Conservation (phyloP, 2,888 invertebrate species). For the Hypena proboscidalis region DNA sequence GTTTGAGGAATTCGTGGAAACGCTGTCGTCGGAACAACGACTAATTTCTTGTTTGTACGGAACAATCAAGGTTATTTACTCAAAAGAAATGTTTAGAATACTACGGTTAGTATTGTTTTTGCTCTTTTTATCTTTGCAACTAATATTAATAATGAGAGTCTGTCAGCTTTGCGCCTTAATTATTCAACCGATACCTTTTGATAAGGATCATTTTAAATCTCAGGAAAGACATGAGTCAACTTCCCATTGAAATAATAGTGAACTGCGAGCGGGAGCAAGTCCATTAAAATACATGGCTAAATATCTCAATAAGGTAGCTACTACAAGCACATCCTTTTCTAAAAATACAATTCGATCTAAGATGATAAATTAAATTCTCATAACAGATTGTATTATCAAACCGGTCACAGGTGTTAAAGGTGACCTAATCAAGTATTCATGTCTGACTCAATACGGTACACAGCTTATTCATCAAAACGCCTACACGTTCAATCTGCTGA, state of each 20-base stretch:
- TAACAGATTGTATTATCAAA: conserved; percentile 14
- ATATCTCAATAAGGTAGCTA: too few species aligned
- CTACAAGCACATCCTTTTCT: too few species aligned
- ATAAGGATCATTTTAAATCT: too few species aligned
- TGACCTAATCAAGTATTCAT: conserved; percentile 47
- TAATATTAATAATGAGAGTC: neutral
- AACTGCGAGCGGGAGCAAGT: too few species aligned
- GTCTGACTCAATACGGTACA: conserved; percentile 43
- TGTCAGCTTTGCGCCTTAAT: too few species aligned
- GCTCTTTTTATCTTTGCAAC: too few species aligned
- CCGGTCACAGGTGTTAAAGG: conserved; percentile 33
- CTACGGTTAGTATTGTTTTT: too few species aligned
- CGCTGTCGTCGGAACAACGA: conserved; percentile 35
- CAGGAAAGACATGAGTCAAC: too few species aligned
- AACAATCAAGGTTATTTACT: conserved; percentile 8
- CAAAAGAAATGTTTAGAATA: neutral
- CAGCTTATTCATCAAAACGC: conserved; percentile 51
- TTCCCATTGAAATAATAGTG: too few species aligned
- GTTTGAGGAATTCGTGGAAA: conserved; percentile 48
- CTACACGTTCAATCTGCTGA: conserved; percentile 42
- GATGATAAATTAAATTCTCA: neutral
- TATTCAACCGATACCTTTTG: too few species aligned
- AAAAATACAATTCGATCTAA: neutral
- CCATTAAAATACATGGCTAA: too few species aligned
- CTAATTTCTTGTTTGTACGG: conserved; percentile 6